A percentile compares a stretch with the other conserved stretches of the same genome.
phyloP scores from a whole-genome alignment of 2,797 vertebrate species.

The Pangasius djambal region DNA sequence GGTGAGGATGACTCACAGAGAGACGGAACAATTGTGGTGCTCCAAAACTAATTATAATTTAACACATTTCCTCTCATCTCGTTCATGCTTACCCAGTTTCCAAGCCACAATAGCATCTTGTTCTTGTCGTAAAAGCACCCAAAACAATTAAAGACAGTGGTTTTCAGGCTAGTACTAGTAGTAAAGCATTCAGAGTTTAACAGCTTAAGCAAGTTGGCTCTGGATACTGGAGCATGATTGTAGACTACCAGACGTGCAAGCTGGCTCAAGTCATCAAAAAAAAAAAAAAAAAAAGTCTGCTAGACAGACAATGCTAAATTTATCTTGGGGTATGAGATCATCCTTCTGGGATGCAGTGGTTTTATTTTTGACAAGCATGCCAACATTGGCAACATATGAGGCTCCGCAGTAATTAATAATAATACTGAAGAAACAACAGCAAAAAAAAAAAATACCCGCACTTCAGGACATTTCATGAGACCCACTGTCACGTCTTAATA shows the following conservation, averaged over 20 bases:
- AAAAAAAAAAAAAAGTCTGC: background rate
- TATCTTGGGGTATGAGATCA: constrained; percentile 1
- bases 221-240: background rate
- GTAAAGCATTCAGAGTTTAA: background rate
- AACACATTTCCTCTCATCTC: background rate
- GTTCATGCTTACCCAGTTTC: background rate
- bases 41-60: too few relatives aligned
- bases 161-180: background rate
- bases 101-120: background rate
- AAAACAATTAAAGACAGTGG: background rate
- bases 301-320: background rate
- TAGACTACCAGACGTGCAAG: background rate
- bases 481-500: background rate
- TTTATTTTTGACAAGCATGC: background rate
- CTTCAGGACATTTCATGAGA: background rate
- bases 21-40: background rate
- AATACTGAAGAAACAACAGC: background rate
- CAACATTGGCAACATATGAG: background rate
- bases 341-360: background rate
- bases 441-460: background rate
- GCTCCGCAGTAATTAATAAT: background rate
- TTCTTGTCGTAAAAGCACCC: background rate
- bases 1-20: constrained; percentile 38
- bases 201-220: background rate
- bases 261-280: background rate